Evolutionary conservation across 1,140 invertebrate species (phyloP).

Genomic region (Habropoda laboriosa): DNA sequence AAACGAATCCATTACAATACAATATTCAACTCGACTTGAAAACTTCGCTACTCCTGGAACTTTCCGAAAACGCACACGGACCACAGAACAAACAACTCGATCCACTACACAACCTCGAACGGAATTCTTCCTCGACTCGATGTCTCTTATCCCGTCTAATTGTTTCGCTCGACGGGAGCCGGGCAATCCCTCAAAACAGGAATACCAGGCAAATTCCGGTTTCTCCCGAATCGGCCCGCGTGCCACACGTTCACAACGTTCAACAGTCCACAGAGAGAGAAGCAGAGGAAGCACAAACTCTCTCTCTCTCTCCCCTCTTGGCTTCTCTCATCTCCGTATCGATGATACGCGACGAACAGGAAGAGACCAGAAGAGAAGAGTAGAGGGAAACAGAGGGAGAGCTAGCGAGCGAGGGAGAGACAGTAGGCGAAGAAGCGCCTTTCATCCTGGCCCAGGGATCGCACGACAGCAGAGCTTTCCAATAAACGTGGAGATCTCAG

Average conservation of each 20-base stretch:
- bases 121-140: constrained; percentile 10
- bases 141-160: constrained; percentile 41
- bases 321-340: constrained; percentile 50
- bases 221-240: constrained; percentile 45
- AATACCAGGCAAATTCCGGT: constrained; percentile 59
- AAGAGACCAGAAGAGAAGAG: neutral
- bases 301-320: too few relatives aligned
- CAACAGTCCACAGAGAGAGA: neutral
- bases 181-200: constrained; percentile 43
- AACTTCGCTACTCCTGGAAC: neutral
- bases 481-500: constrained; percentile 70
- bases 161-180: constrained; percentile 35
- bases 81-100: neutral
- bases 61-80: neutral
- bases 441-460: constrained; percentile 53
- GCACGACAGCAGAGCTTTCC: constrained; percentile 66
- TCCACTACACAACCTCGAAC: neutral
- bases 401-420: neutral
- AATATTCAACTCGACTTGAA: neutral
- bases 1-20: too few relatives aligned
- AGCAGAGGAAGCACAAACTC: constrained; percentile 35
- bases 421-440: constrained; percentile 2
- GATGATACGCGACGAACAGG: constrained; percentile 44
- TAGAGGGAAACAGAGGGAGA: too few relatives aligned
- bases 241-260: constrained; percentile 58